Conservation (phyloP, 2,888 invertebrate species). For the Spisula subtruncata region DNA sequence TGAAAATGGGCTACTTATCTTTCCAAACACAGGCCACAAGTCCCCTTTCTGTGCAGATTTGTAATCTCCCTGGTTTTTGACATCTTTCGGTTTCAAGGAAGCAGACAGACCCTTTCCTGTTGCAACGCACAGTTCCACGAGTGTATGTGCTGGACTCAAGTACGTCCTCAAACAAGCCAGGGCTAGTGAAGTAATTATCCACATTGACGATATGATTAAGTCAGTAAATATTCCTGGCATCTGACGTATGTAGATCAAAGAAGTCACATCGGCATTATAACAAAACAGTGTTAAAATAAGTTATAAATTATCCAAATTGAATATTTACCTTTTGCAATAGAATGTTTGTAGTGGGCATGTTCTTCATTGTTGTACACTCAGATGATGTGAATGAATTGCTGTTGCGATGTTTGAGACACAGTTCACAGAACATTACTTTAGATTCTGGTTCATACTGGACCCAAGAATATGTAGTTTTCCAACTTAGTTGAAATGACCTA, state of each 20-base stretch:
- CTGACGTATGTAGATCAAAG: too few species aligned
- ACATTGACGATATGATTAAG: conserved; percentile 47
- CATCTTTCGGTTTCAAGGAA: too few species aligned
- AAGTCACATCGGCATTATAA: too few species aligned
- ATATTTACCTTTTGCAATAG: too few species aligned
- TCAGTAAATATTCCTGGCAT: neutral
- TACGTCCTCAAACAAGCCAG: conserved; percentile 20
- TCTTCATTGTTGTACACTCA: neutral
- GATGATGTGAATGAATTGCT: neutral
- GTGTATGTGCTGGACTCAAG: conserved; percentile 16
- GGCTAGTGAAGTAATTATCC: conserved; percentile 61
- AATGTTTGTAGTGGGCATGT: neutral
- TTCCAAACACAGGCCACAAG: conserved; percentile 24
- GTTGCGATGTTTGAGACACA: neutral
- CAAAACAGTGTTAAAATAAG: too few species aligned
- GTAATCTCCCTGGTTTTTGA: too few species aligned
- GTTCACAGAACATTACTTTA: neutral
- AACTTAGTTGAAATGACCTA: neutral
- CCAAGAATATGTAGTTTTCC: neutral
- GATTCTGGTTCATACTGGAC: neutral
- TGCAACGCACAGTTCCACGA: conserved; percentile 35
- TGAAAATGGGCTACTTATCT: conserved; percentile 26
- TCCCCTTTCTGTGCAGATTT: neutral
- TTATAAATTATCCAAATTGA: too few species aligned
- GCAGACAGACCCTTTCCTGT: conserved; percentile 36